These are phyloP conservation scores for Clepsis dumicolana DNA, from an alignment of 2,888 invertebrate species.

Conservation along the genomic window DNA sequence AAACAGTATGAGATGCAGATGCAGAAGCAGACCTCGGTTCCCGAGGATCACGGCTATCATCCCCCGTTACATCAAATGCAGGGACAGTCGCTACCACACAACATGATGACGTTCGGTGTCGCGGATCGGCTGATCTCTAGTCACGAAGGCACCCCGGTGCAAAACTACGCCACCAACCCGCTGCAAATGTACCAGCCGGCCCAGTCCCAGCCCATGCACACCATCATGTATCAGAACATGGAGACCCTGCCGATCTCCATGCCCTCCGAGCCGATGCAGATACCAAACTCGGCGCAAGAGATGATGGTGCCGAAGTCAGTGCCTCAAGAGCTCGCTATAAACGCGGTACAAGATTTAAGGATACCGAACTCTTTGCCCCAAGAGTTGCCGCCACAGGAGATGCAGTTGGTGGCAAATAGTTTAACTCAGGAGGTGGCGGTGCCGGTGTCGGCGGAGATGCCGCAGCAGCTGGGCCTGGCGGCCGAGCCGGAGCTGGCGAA, in stretches of 20 bases:
- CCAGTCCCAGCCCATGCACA: constrained; percentile 59
- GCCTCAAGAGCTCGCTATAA: constrained; percentile 39
- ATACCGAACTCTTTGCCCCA: constrained; percentile 8
- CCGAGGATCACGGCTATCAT: constrained; percentile 71
- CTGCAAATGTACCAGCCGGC: constrained; percentile 77
- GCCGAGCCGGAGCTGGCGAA: constrained; percentile 65
- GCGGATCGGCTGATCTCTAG: constrained; percentile 82
- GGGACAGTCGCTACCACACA: constrained; percentile 79
- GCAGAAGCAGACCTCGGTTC: constrained; percentile 67
- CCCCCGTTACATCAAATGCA: constrained; percentile 70
- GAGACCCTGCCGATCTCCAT: background rate
- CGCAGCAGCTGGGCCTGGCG: constrained; percentile 67
- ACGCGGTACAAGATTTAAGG: background rate
- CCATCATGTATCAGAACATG: constrained; percentile 15
- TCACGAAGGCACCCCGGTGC: constrained; percentile 83
- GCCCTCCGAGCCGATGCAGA: background rate
- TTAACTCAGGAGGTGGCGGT: constrained; percentile 44
- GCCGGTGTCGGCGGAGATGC: constrained; percentile 47
- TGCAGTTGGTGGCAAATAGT: constrained; percentile 40
- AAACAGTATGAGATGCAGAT: constrained; percentile 66
- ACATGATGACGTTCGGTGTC: constrained; percentile 71
- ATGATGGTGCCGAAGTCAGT: constrained; percentile 35
- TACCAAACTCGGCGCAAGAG: constrained; percentile 43
- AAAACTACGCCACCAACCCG: constrained; percentile 78
- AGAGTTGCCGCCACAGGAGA: constrained; percentile 41